Percentiles rank a stretch among this genome's conserved stretches.
Conservation (phyloP, 2,113 vertebrate species). For the Petrocephalus zakoni region DNA sequence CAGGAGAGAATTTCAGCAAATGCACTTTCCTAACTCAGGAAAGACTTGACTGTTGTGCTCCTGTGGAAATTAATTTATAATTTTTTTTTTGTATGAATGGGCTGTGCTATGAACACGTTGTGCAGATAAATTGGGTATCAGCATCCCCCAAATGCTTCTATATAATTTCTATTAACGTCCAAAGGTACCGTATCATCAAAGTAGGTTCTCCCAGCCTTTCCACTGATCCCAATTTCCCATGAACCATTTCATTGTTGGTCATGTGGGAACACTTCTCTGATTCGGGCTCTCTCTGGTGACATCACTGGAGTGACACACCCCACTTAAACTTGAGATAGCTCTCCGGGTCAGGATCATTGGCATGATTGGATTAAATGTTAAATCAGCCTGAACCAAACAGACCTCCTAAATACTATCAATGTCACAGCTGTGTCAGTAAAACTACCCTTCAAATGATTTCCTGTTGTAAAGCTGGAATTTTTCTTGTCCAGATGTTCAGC, state of each 20-base stretch:
- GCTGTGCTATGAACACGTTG: neutral
- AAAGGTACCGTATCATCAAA: neutral
- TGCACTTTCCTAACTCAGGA: neutral
- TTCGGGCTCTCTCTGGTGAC: neutral
- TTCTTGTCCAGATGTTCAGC: neutral
- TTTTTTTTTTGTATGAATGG: neutral
- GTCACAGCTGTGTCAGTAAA: neutral
- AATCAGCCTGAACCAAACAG: neutral
- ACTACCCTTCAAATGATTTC: neutral
- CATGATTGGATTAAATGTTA: neutral
- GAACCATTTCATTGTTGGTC: neutral
- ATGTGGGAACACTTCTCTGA: neutral
- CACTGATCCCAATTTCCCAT: neutral
- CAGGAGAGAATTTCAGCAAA: neutral
- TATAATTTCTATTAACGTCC: neutral
- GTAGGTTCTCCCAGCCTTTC: neutral
- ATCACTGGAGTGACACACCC: neutral
- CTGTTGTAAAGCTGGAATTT: neutral
- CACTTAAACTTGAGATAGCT: neutral
- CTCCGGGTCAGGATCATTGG: neutral
- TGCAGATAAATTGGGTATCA: neutral
- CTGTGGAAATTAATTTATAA: neutral
- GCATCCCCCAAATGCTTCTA: neutral
- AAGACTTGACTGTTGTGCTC: neutral
- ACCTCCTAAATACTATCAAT: neutral